These are phyloP conservation scores for Pachyseris speciosa DNA, from an alignment of 64 coral and sea anemone species.

Conservation along the genomic window DNA sequence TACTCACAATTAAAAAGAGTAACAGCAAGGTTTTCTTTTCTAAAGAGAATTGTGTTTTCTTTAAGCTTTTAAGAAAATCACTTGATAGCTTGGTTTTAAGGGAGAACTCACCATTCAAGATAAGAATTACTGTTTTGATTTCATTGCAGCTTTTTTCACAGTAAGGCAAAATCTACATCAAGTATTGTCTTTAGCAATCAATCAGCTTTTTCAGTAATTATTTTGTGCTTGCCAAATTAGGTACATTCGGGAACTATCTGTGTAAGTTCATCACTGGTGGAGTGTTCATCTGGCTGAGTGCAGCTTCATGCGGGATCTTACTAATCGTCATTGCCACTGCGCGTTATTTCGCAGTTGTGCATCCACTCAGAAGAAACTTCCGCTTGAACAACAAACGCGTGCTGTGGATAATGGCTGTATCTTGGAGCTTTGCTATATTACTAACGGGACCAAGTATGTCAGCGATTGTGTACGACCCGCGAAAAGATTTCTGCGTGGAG, in stretches of 20 bases:
- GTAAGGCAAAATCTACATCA: no score
- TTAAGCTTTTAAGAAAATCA: no score
- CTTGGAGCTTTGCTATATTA: slow-evolving; percentile 54
- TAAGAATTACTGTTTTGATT: no score
- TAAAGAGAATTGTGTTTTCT: no score
- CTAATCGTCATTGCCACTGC: slow-evolving; percentile 53
- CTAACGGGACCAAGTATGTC: slow-evolving; percentile 43
- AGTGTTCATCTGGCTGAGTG: slow-evolving; percentile 68
- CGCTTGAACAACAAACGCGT: slow-evolving; percentile 38
- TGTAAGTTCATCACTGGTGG: slow-evolving; percentile 82
- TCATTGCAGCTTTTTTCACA: no score
- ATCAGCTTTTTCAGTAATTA: neutral
- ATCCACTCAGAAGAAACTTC: slow-evolving; percentile 15
- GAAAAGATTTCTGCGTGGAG: slow-evolving; percentile 63
- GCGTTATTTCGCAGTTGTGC: slow-evolving; percentile 57
- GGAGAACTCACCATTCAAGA: no score
- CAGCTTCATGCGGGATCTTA: slow-evolving; percentile 64
- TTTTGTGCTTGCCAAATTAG: neutral
- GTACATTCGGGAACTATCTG: slow-evolving; percentile 38
- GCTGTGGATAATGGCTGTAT: slow-evolving; percentile 1
- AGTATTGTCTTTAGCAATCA: no score
- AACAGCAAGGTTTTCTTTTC: no score
- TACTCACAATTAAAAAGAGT: no score
- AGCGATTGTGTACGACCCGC: slow-evolving; percentile 32
- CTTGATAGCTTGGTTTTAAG: no score